Conservation (phyloP, 1,140 invertebrate species). For the Drosophila oshimai region DNA sequence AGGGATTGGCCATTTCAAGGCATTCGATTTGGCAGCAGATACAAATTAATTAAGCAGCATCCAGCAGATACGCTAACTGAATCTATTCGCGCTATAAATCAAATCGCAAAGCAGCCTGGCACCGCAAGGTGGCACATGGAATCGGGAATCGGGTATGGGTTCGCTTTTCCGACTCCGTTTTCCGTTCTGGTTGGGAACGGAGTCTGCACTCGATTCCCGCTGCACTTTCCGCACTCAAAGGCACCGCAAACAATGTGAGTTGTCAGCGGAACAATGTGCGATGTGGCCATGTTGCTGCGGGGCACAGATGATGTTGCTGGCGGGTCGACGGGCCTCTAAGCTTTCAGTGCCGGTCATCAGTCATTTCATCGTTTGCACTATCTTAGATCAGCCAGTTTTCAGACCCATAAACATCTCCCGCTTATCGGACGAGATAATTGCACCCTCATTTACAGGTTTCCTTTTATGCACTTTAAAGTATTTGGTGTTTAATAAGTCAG, state of each 20-base stretch:
- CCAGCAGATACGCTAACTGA: slow-evolving; percentile 75
- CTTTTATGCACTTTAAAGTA: not conserved
- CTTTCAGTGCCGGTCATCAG: not conserved
- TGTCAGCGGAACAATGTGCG: slow-evolving; percentile 44
- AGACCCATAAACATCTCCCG: slow-evolving; percentile 8
- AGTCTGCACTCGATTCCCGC: not conserved
- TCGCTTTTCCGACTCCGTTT: not conserved
- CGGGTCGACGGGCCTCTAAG: not conserved
- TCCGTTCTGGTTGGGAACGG: not conserved
- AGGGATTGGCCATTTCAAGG: slow-evolving; percentile 24
- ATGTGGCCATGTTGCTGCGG: not conserved
- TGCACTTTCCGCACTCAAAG: slow-evolving; percentile 51
- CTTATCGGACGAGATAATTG: slow-evolving; percentile 25
- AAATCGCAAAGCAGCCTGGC: slow-evolving; percentile 54
- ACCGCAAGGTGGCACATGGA: slow-evolving; percentile 1
- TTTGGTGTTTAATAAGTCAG: not conserved
- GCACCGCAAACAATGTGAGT: slow-evolving; percentile 60
- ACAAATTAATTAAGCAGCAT: slow-evolving; percentile 81
- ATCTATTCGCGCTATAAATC: slow-evolving; percentile 76
- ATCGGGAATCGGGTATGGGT: not conserved
- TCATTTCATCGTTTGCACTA: slow-evolving; percentile 1
- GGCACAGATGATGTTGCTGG: not conserved
- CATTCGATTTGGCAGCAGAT: slow-evolving; percentile 73
- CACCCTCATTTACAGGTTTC: slow-evolving; percentile 2
- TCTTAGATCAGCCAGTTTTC: not conserved